Percentiles rank a stretch among this genome's conserved stretches.
Evolutionary conservation across 2,888 invertebrate genomes (phyloP).

Genomic region (Clistopyga incitator): DNA sequence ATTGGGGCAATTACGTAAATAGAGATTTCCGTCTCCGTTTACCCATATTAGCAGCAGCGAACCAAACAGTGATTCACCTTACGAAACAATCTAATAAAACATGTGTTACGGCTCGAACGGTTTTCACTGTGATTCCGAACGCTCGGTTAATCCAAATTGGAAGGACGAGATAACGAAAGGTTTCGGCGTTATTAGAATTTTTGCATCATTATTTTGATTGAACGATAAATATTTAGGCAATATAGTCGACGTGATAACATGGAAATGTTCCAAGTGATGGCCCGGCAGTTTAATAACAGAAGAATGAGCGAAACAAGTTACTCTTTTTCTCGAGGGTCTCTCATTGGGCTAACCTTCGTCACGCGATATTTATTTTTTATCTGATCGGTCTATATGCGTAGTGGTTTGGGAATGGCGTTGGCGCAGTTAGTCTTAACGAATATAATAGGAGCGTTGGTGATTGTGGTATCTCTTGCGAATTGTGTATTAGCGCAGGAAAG

Average conservation of each 20-base stretch:
- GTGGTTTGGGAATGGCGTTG: slow-evolving; percentile 4
- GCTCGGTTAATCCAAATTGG: slow-evolving; percentile 8
- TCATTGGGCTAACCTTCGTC: slow-evolving; percentile 13
- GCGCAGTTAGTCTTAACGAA: slow-evolving; percentile 17
- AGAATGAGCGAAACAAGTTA: slow-evolving; percentile 41
- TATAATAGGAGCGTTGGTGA: slow-evolving; percentile 28
- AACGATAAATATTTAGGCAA: background rate
- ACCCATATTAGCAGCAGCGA: background rate
- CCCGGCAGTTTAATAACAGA: slow-evolving; percentile 19
- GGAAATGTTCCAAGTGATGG: background rate
- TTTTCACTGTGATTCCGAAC: slow-evolving; percentile 15
- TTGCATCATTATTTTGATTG: background rate
- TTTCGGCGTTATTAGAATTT: background rate
- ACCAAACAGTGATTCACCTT: slow-evolving; percentile 13
- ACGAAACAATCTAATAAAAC: slow-evolving; percentile 37
- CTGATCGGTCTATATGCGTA: background rate
- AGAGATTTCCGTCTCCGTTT: background rate
- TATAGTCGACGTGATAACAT: background rate
- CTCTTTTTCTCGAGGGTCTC: background rate
- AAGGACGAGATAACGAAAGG: background rate
- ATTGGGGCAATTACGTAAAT: background rate
- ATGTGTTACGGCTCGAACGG: slow-evolving; percentile 38
- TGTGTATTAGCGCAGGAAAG: slow-evolving; percentile 69
- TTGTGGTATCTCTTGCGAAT: slow-evolving; percentile 65
- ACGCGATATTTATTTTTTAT: slow-evolving; percentile 1